Conservation (phyloP, 2,888 invertebrate species). For the Apoderus coryli region DNA sequence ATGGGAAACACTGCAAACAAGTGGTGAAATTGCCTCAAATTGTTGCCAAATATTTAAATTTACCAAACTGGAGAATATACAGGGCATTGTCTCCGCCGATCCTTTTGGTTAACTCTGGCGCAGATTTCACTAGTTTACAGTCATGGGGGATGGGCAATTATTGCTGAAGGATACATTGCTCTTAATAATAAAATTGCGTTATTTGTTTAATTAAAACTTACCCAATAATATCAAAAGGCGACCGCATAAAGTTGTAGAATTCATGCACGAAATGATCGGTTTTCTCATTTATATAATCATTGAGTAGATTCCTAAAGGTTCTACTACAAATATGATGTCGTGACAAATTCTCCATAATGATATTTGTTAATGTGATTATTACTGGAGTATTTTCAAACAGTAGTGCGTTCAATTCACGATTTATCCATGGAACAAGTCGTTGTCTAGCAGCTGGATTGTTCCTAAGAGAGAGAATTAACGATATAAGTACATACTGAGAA, state of each 20-base stretch:
- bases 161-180: no score
- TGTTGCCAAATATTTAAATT: no score
- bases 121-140: no score
- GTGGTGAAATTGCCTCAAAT: no score
- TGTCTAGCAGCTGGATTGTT: slow-evolving; percentile 66
- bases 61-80: no score
- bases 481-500: no score
- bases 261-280: slow-evolving; percentile 86
- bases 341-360: slow-evolving; percentile 54
- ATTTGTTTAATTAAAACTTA: no score
- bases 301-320: slow-evolving; percentile 55
- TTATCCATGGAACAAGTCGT: slow-evolving; percentile 77
- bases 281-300: slow-evolving; percentile 51
- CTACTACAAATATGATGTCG: slow-evolving; percentile 50
- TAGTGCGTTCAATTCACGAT: slow-evolving; percentile 69
- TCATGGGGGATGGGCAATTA: background rate
- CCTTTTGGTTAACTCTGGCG: no score
- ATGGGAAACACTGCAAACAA: no score
- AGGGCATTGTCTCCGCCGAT: no score
- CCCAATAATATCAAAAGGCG: slow-evolving; percentile 79
- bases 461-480: slow-evolving; percentile 41
- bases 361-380: slow-evolving; percentile 46
- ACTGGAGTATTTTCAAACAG: slow-evolving; percentile 48
- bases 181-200: slow-evolving; percentile 2
- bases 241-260: slow-evolving; percentile 70